These are phyloP conservation scores for Oryzias woworae DNA, from an alignment of 2,113 vertebrate genomes.

Conservation along the genomic window DNA sequence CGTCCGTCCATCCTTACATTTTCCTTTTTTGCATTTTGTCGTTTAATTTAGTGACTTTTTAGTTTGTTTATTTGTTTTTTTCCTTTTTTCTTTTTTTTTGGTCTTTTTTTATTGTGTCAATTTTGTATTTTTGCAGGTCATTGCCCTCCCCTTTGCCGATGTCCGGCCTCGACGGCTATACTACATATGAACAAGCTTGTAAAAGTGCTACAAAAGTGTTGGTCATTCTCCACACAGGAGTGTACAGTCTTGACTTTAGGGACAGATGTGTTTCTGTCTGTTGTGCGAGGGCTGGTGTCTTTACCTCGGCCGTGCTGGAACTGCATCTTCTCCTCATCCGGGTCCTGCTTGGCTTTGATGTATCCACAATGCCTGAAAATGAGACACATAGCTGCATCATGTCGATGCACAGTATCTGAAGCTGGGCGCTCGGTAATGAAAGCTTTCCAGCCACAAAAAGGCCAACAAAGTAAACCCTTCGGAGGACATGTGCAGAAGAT, in stretches of 20 bases:
- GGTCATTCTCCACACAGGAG: constrained; percentile 15
- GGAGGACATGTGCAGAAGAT: constrained; percentile 1
- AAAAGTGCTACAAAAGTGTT: no score
- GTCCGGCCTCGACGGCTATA: no score
- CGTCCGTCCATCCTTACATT: no score
- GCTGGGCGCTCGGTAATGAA: not conserved
- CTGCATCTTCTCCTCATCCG: constrained; percentile 85
- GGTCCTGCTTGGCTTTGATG: constrained; percentile 85
- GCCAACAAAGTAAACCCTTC: not conserved
- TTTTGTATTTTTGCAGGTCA: no score
- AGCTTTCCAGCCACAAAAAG: constrained; percentile 7
- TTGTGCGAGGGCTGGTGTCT: not conserved
- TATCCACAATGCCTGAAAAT: constrained; percentile 82
- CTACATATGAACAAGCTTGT: no score
- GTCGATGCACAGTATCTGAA: not conserved
- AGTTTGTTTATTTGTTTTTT: no score
- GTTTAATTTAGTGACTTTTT: no score
- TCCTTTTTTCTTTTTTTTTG: no score
- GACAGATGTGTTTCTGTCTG: no score
- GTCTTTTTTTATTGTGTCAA: no score
- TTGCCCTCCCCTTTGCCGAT: no score
- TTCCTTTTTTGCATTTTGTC: no score
- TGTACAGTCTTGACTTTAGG: not conserved
- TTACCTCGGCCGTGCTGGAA: constrained; percentile 83
- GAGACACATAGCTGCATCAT: constrained; percentile 17